Conservation (phyloP, 2,888 invertebrate genomes). For the Epirrhoe tristata region DNA sequence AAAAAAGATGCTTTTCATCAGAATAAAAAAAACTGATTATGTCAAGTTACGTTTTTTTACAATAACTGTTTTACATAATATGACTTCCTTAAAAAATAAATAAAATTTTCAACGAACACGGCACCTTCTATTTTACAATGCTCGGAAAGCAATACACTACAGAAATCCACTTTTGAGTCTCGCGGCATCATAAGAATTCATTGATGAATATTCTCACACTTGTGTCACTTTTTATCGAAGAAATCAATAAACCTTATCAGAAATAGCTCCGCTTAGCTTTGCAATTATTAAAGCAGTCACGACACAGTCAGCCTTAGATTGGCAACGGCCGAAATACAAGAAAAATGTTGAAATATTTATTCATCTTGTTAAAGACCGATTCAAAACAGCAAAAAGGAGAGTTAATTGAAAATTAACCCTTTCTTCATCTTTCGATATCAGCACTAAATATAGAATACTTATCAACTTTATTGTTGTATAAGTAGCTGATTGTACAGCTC, state of each 20-base stretch:
- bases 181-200: constrained; percentile 5
- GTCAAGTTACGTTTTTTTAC: too few relatives aligned
- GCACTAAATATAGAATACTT: too few relatives aligned
- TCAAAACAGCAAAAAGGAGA: too few relatives aligned
- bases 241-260: constrained; percentile 23
- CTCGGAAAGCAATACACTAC: background rate
- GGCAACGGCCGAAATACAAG: background rate
- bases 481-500: background rate
- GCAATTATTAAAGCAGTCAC: constrained; percentile 37
- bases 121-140: background rate
- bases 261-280: constrained; percentile 25
- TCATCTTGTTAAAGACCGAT: too few relatives aligned
- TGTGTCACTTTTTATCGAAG: constrained; percentile 6
- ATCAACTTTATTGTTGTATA: background rate
- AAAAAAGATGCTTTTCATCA: too few relatives aligned
- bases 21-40: too few relatives aligned
- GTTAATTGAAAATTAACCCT: too few relatives aligned
- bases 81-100: too few relatives aligned
- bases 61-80: too few relatives aligned
- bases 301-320: constrained; percentile 9
- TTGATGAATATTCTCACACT: constrained; percentile 15
- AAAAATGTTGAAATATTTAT: too few relatives aligned
- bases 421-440: too few relatives aligned
- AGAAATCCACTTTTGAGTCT: background rate
- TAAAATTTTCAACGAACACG: background rate